Conservation (phyloP, 2,888 invertebrate species). For the Kryphioiulus occultus region DNA sequence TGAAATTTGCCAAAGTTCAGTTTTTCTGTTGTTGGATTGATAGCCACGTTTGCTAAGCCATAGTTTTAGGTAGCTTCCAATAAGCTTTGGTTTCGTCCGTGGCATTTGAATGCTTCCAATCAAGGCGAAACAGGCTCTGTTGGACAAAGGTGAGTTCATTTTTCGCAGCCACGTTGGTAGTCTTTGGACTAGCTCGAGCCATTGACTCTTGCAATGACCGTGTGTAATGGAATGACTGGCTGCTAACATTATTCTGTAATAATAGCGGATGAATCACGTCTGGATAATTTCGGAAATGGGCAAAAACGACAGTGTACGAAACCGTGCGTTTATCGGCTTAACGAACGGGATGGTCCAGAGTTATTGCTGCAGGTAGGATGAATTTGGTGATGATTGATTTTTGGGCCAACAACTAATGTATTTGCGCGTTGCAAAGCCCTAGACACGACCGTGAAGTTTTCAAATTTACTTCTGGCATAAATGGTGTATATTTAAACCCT, state of each 20-base stretch:
- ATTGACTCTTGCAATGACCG: background rate
- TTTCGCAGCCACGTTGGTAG: background rate
- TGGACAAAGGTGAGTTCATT: constrained; percentile 22
- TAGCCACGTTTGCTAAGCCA: background rate
- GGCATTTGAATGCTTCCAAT: background rate
- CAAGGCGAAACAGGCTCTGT: background rate
- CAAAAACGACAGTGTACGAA: constrained; percentile 22
- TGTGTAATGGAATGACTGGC: background rate
- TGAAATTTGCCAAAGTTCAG: no score
- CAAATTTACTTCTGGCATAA: no score
- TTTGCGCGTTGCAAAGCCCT: no score
- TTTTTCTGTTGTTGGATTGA: no score
- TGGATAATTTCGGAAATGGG: background rate
- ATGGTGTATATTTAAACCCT: no score
- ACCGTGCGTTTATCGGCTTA: constrained; percentile 77
- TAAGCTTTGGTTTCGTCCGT: background rate
- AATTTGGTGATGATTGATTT: background rate
- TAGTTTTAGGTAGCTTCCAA: background rate
- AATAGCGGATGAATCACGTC: background rate
- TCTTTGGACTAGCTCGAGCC: background rate
- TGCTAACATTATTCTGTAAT: background rate
- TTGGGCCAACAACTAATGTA: background rate
- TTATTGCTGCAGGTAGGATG: constrained; percentile 72
- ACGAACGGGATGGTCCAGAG: constrained; percentile 78
- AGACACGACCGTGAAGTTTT: no score